phyloP scores from a whole-genome alignment of 2,888 invertebrate genomes.

The Leucophora obtusa region DNA sequence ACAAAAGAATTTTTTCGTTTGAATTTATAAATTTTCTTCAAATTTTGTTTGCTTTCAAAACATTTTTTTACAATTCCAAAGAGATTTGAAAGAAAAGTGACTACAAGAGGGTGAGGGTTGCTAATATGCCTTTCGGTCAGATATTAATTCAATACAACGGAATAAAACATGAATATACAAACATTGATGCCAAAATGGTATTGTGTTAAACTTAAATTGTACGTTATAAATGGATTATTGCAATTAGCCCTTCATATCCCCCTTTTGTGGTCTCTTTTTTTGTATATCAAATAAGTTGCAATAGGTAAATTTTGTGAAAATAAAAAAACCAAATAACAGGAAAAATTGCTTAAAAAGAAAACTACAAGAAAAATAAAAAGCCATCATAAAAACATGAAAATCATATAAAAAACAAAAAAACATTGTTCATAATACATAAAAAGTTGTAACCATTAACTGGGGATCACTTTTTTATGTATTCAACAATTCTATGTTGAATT shows the following conservation, averaged over 20 bases:
- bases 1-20: conserved; percentile 19
- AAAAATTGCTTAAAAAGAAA: conserved; percentile 14
- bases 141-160: conserved; percentile 38
- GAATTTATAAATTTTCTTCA: conserved; percentile 24
- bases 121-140: conserved; percentile 55
- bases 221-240: conserved; percentile 78
- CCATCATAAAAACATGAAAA: conserved; percentile 38
- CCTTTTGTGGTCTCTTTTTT: conserved; percentile 23
- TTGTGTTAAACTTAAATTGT: conserved; percentile 69
- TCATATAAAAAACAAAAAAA: conserved; percentile 24
- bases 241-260: conserved; percentile 74
- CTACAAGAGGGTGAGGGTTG: conserved; percentile 9
- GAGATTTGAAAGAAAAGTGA: conserved; percentile 1
- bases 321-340: conserved; percentile 15
- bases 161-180: conserved; percentile 1
- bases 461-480: conserved; percentile 15
- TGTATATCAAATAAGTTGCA: conserved; percentile 42
- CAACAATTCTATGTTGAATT: conserved; percentile 20
- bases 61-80: conserved; percentile 28
- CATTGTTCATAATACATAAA: conserved; percentile 28
- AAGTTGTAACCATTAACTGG: conserved; percentile 1
- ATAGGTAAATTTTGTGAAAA: conserved; percentile 31
- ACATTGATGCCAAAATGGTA: conserved; percentile 45
- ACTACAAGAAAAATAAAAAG: conserved; percentile 19
- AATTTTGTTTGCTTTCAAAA: conserved; percentile 9